phyloP scores from a whole-genome alignment of 2,888 invertebrate genomes.

The Hydrotaea cyrtoneurina region DNA sequence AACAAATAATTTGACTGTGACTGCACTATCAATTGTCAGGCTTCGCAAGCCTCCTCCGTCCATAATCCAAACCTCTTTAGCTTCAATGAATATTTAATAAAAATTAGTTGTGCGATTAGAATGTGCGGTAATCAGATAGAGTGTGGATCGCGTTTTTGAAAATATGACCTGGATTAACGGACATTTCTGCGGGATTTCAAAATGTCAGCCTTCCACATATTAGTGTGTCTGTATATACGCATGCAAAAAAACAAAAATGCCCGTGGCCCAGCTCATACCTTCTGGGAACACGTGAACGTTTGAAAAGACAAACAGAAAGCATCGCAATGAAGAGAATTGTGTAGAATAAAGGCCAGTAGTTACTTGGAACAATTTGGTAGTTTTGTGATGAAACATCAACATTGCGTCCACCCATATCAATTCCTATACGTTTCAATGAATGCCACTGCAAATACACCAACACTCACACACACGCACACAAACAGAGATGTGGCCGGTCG shows the following conservation, averaged over 20 bases:
- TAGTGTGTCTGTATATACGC: neutral
- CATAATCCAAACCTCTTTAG: too few species aligned
- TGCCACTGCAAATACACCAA: neutral
- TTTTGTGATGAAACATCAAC: constrained; percentile 19
- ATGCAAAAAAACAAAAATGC: too few species aligned
- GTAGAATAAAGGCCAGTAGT: neutral
- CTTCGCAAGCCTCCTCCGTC: too few species aligned
- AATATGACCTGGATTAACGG: too few species aligned
- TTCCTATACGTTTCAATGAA: neutral
- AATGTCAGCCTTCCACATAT: too few species aligned
- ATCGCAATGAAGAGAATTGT: neutral
- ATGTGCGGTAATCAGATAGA: too few species aligned
- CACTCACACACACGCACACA: neutral
- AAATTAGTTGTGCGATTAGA: too few species aligned
- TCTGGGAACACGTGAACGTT: neutral
- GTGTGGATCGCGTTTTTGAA: too few species aligned
- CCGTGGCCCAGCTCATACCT: neutral
- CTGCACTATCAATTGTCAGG: too few species aligned
- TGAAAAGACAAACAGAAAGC: neutral
- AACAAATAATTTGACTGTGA: too few species aligned
- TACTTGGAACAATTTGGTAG: neutral
- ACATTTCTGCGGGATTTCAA: too few species aligned
- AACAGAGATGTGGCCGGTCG: neutral
- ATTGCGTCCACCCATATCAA: constrained; percentile 24
- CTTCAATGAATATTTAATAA: too few species aligned